Conservation (phyloP, 2,113 vertebrate genomes). For the Hemiprocne comata region DNA sequence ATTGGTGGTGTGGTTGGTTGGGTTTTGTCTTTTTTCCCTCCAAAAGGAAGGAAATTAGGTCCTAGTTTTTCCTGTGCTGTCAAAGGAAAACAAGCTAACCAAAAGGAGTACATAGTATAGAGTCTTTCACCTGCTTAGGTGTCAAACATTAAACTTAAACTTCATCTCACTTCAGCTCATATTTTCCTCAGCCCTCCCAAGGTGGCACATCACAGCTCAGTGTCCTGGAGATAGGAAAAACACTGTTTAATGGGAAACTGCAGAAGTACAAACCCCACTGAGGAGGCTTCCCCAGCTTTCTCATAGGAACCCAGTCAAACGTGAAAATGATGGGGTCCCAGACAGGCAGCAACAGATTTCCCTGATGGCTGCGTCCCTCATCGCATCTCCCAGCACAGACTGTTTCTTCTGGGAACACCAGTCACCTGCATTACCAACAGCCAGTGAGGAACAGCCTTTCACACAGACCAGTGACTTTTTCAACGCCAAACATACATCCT, state of each 20-base stretch:
- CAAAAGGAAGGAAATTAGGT: not conserved
- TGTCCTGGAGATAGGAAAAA: not conserved
- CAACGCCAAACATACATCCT: not conserved
- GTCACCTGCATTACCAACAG: not conserved
- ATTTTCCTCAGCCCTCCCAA: not conserved
- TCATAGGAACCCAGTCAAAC: not conserved
- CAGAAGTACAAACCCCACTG: not conserved
- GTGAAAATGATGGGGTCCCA: not conserved
- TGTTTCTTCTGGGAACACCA: not conserved
- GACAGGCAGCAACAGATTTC: not conserved
- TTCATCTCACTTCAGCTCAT: not conserved
- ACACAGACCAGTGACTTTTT: not conserved
- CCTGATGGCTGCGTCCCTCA: not conserved
- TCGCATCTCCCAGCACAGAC: not conserved
- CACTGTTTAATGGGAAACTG: not conserved
- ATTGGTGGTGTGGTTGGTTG: rapidly evolving
- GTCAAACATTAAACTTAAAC: not conserved
- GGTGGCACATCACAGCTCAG: not conserved
- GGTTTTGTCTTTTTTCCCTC: not conserved
- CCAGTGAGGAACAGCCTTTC: not conserved
- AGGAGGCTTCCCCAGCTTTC: not conserved
- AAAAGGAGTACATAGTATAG: not conserved
- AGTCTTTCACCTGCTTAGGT: not conserved
- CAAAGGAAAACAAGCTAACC: not conserved
- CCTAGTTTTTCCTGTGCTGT: not conserved